Percentiles rank a stretch among this genome's conserved stretches.
Conservation (phyloP, 2,888 invertebrate species). For the Acronicta aceris region DNA sequence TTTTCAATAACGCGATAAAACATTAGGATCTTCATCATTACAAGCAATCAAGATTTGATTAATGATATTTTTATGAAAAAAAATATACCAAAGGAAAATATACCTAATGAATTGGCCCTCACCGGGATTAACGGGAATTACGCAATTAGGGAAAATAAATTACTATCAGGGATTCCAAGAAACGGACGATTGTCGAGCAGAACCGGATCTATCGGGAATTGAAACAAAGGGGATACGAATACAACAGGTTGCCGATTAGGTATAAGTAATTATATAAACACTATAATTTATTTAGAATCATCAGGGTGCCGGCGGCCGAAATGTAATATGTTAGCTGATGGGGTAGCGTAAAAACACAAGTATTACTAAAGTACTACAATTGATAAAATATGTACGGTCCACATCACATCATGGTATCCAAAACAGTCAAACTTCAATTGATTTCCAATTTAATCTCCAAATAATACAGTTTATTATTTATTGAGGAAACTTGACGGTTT, state of each 20-base stretch:
- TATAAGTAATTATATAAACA: constrained; percentile 3
- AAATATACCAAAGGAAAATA: constrained; percentile 58
- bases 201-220: constrained; percentile 54
- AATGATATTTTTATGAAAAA: constrained; percentile 59
- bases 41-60: constrained; percentile 65
- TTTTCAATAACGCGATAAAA: constrained; percentile 62
- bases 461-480: too few species aligned
- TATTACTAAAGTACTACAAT: too few species aligned
- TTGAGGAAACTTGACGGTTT: too few species aligned
- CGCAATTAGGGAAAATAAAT: constrained; percentile 81
- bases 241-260: constrained; percentile 29
- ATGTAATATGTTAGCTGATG: too few species aligned
- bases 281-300: constrained; percentile 7
- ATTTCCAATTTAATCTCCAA: too few species aligned
- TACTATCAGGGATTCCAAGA: constrained; percentile 67
- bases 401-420: too few species aligned
- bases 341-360: too few species aligned
- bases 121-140: constrained; percentile 77
- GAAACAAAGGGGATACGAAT: constrained; percentile 32
- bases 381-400: too few species aligned
- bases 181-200: constrained; percentile 55
- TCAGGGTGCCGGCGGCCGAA: background rate
- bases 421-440: too few species aligned
- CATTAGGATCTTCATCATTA: constrained; percentile 46
- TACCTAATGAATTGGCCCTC: constrained; percentile 55